These are phyloP conservation scores for Nymphalis urticae DNA, from an alignment of 2,888 invertebrate species.

Conservation along the genomic window DNA sequence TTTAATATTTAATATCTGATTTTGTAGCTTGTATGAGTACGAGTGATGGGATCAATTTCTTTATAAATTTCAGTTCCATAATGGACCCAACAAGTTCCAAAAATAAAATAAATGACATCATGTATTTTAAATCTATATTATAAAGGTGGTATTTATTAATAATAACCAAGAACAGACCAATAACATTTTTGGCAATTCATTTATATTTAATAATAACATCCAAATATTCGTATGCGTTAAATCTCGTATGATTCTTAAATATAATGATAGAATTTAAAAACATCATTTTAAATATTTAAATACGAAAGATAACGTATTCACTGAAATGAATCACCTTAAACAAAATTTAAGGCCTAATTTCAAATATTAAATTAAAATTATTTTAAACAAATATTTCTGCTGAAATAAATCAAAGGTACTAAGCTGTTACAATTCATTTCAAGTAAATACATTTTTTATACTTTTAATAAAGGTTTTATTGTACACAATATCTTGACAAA, in stretches of 20 bases:
- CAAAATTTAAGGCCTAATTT: too few species aligned
- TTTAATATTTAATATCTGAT: slow-evolving; percentile 58
- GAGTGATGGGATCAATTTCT: slow-evolving; percentile 76
- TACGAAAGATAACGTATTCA: neutral
- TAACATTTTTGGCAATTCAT: slow-evolving; percentile 19
- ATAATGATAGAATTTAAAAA: neutral
- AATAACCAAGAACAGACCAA: slow-evolving; percentile 28
- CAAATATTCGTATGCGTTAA: slow-evolving; percentile 11
- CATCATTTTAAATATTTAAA: neutral
- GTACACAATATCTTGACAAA: too few species aligned
- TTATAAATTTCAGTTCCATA: slow-evolving; percentile 53
- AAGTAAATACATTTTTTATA: too few species aligned
- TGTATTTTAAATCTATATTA: slow-evolving; percentile 25
- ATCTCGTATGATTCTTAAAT: slow-evolving; percentile 2
- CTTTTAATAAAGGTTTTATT: too few species aligned
- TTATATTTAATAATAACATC: slow-evolving; percentile 23
- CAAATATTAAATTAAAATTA: too few species aligned
- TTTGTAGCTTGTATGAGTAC: slow-evolving; percentile 63
- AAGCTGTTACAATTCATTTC: too few species aligned
- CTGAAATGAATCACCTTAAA: too few species aligned
- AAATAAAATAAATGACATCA: too few species aligned
- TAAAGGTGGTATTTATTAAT: slow-evolving; percentile 26
- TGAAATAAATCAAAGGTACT: too few species aligned
- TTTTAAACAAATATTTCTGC: too few species aligned
- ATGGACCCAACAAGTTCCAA: slow-evolving; percentile 31